Evolutionary conservation across 2,888 invertebrate genomes (phyloP).

Genomic region (Eretmocerus hayati): DNA sequence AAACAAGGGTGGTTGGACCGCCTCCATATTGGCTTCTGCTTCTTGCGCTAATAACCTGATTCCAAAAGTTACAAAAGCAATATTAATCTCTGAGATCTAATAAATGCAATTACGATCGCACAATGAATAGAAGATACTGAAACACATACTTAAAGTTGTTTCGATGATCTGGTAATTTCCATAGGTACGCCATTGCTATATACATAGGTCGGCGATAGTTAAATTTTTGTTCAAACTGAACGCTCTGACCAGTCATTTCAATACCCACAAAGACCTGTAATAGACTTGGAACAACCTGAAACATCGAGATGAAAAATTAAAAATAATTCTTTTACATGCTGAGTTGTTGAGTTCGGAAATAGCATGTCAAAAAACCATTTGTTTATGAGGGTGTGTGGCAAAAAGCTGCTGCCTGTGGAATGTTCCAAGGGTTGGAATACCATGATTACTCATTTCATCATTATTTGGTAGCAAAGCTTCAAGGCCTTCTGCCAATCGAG

Average conservation of each 20-base stretch:
- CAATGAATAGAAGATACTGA: background rate
- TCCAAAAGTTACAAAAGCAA: slow-evolving; percentile 5
- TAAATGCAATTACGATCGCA: too few relatives aligned
- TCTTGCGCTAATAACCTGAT: slow-evolving; percentile 67
- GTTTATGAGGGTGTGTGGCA: slow-evolving; percentile 65
- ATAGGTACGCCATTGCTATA: slow-evolving; percentile 82
- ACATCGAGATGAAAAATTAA: slow-evolving; percentile 1
- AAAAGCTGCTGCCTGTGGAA: slow-evolving; percentile 70
- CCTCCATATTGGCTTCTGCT: slow-evolving; percentile 84
- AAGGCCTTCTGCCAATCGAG: slow-evolving; percentile 81
- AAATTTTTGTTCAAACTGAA: slow-evolving; percentile 94
- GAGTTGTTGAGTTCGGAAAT: too few relatives aligned
- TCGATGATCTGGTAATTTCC: slow-evolving; percentile 74
- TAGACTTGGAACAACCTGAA: slow-evolving; percentile 70
- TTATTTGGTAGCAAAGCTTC: slow-evolving; percentile 76
- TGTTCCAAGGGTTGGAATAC: slow-evolving; percentile 46
- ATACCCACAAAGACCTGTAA: slow-evolving; percentile 93
- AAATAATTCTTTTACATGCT: background rate
- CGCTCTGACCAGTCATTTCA: slow-evolving; percentile 94
- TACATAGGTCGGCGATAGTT: slow-evolving; percentile 96
- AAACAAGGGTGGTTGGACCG: slow-evolving; percentile 83
- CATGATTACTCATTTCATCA: slow-evolving; percentile 50
- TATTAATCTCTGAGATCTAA: slow-evolving; percentile 1
- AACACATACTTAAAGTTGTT: slow-evolving; percentile 64
- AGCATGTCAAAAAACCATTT: too few relatives aligned